A percentile compares a stretch with the other conserved stretches of the same genome.
Conservation (phyloP, 92 coral and sea anemone species). For the Heliopora coerulea region DNA sequence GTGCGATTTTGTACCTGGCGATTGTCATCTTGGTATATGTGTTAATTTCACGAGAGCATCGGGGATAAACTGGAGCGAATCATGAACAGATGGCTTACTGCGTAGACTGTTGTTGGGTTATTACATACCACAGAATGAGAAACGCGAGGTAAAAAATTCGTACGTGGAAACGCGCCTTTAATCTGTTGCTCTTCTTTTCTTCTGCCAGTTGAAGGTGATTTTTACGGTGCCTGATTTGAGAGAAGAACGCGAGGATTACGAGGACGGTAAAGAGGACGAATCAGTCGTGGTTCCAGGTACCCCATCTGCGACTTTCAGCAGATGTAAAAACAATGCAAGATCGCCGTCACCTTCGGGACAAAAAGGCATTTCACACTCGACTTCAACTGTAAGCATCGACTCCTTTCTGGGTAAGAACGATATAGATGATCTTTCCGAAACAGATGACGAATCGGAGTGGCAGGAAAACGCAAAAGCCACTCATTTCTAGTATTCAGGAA, state of each 20-base stretch:
- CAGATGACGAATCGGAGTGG: slow-evolving; percentile 85
- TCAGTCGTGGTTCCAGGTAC: background rate
- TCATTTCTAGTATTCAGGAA: slow-evolving; percentile 4
- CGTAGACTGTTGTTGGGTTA: no score
- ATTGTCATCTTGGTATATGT: no score
- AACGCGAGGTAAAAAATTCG: no score
- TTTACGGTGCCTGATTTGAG: slow-evolving; percentile 30
- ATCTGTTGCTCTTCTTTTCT: background rate
- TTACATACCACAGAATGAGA: no score
- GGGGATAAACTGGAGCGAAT: no score
- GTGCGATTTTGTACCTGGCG: no score
- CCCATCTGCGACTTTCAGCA: slow-evolving; percentile 13
- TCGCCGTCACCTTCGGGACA: background rate
- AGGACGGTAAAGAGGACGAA: background rate
- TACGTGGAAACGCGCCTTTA: no score
- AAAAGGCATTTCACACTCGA: slow-evolving; percentile 19
- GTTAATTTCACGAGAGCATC: no score
- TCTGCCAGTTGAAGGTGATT: slow-evolving; percentile 2
- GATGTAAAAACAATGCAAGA: background rate
- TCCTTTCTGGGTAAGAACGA: slow-evolving; percentile 48
- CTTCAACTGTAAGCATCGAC: slow-evolving; percentile 41
- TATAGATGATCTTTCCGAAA: slow-evolving; percentile 76
- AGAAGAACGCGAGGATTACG: background rate
- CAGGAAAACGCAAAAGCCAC: slow-evolving; percentile 48
- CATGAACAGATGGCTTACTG: no score